These are phyloP conservation scores for Synodontis membranacea DNA, from an alignment of 2,113 vertebrate species.

Conservation along the genomic window DNA sequence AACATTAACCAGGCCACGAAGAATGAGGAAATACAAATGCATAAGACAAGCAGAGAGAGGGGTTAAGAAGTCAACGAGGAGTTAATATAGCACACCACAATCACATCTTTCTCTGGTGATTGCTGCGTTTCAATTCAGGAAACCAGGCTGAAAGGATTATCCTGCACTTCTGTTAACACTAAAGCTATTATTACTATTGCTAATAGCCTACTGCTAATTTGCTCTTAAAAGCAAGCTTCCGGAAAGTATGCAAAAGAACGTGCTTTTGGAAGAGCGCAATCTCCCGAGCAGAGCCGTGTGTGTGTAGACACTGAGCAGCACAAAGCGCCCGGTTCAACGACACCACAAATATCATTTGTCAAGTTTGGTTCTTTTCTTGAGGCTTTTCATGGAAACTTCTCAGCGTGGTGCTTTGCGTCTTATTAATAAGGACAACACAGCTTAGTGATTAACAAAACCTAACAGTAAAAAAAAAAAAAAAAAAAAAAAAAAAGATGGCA, in stretches of 20 bases:
- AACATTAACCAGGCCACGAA: constrained; percentile 65
- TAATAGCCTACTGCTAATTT: not conserved
- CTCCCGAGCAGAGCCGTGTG: not conserved
- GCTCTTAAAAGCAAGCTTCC: not conserved
- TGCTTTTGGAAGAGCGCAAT: not conserved
- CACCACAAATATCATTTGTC: not conserved
- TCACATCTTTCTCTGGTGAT: not conserved
- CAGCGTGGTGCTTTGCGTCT: not conserved
- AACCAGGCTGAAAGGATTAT: not conserved
- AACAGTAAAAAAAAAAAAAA: not conserved
- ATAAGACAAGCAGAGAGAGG: not conserved
- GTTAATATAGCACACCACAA: not conserved
- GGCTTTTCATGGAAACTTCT: not conserved
- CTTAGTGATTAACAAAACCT: not conserved
- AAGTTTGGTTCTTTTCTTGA: not conserved
- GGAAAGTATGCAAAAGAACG: not conserved
- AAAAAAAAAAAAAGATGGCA: not conserved
- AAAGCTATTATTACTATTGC: not conserved
- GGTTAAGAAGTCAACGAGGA: no score
- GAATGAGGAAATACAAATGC: not conserved
- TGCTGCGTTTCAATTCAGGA: not conserved
- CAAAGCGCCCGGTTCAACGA: not conserved
- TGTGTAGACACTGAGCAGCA: not conserved
- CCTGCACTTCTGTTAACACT: not conserved
- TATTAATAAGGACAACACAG: not conserved